phyloP scores from a whole-genome alignment of 2,113 vertebrate species.

The Pachycephala philippinensis region DNA sequence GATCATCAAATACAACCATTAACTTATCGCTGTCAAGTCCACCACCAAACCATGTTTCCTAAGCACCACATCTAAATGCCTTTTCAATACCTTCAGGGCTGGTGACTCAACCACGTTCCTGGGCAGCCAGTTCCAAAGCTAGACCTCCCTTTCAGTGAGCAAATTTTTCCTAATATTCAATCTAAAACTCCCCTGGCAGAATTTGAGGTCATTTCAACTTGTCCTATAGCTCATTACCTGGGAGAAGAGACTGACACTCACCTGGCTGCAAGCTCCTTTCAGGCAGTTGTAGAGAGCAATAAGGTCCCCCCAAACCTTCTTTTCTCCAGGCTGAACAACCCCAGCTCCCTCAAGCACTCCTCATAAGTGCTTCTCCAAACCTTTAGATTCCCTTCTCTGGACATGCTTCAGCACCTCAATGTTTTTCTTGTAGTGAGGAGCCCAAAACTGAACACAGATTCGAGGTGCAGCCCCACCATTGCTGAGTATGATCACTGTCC shows the following conservation, averaged over 20 bases:
- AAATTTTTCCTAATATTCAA: neutral
- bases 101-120: neutral
- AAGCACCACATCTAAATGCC: accelerated
- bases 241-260: neutral
- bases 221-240: neutral
- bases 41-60: neutral
- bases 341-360: neutral
- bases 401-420: neutral
- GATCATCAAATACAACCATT: neutral
- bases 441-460: neutral
- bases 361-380: neutral
- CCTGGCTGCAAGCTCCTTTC: neutral
- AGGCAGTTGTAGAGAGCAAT: neutral
- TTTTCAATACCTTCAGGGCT: neutral
- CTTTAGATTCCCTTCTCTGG: neutral
- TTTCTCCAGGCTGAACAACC: neutral
- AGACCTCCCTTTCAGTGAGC: neutral
- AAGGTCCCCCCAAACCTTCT: neutral
- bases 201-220: neutral
- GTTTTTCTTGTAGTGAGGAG: neutral
- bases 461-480: accelerated
- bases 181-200: neutral
- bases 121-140: neutral
- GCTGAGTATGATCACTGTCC: neutral
- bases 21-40: neutral